These are phyloP conservation scores for Silurus glanis DNA, from an alignment of 2,113 vertebrate genomes.

Conservation along the genomic window DNA sequence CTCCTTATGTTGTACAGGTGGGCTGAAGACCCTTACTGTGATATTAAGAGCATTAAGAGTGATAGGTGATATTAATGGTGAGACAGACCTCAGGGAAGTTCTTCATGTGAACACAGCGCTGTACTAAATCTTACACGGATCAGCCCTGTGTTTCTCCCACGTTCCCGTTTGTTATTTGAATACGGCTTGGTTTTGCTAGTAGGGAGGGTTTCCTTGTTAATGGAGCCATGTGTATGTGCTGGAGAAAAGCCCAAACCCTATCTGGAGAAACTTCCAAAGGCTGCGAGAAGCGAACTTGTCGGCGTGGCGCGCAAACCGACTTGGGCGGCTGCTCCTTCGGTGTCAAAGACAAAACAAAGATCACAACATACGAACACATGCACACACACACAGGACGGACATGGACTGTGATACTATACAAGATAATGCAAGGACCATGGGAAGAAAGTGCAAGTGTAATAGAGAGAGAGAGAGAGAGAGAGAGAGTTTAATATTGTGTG, in stretches of 20 bases:
- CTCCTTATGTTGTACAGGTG: neutral
- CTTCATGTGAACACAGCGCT: neutral
- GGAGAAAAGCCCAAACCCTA: slow-evolving; percentile 74
- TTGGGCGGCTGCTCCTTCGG: slow-evolving; percentile 77
- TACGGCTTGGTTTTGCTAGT: neutral
- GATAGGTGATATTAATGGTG: neutral
- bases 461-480: neutral
- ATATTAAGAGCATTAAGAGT: neutral
- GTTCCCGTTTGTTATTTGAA: neutral
- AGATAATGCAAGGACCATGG: slow-evolving; percentile 52
- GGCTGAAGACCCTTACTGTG: neutral
- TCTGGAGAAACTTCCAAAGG: slow-evolving; percentile 76
- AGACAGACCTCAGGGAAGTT: neutral
- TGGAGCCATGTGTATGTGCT: slow-evolving; percentile 73
- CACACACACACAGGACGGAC: neutral
- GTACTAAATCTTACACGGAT: neutral
- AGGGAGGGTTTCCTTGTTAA: slow-evolving; percentile 76
- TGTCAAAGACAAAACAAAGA: slow-evolving; percentile 66
- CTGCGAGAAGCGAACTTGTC: slow-evolving; percentile 79
- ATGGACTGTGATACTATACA: neutral
- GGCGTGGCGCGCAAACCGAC: slow-evolving; percentile 70
- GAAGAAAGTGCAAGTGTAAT: neutral
- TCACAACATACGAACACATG: slow-evolving; percentile 36
- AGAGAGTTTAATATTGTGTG: neutral
- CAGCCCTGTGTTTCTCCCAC: neutral